phyloP scores from a whole-genome alignment of 2,113 vertebrate genomes.

The Austrofundulus limnaeus region DNA sequence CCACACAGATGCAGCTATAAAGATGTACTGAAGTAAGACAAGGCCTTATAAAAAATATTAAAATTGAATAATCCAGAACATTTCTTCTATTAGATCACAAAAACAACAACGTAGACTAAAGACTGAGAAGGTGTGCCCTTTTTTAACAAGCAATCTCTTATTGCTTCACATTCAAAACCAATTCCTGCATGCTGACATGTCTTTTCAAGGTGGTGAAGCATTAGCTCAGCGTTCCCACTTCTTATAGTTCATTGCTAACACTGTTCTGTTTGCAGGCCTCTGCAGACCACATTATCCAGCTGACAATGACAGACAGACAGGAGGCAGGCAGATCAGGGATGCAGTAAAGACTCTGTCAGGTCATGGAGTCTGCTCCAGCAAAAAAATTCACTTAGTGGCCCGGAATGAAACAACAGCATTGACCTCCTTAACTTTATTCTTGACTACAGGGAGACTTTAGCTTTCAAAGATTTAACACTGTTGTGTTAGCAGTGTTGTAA shows the following conservation, averaged over 20 bases:
- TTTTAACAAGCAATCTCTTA: too few relatives aligned
- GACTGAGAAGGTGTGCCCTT: not conserved
- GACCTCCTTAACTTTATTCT: not conserved
- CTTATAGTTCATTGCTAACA: constrained; percentile 41
- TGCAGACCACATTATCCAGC: constrained; percentile 44
- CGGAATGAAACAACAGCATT: not conserved
- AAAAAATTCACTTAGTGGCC: not conserved
- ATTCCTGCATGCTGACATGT: constrained; percentile 38
- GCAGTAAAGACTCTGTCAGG: constrained; percentile 45
- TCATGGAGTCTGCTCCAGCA: constrained; percentile 11
- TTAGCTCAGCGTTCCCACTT: constrained; percentile 51
- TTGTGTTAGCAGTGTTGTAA: too few relatives aligned
- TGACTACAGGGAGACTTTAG: not conserved
- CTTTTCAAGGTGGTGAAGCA: constrained; percentile 52
- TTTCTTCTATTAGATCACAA: not conserved
- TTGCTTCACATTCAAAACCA: constrained; percentile 2
- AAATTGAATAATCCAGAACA: not conserved
- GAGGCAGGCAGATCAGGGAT: constrained; percentile 56
- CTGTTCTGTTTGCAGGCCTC: constrained; percentile 31
- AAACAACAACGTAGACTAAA: not conserved
- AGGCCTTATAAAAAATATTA: not conserved
- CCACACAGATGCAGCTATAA: constrained; percentile 47
- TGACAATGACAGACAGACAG: constrained; percentile 54
- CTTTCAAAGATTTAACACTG: not conserved
- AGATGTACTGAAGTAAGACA: constrained; percentile 13